Evolutionary conservation across 2,797 vertebrate species (phyloP).

Genomic region (Helostoma temminkii): DNA sequence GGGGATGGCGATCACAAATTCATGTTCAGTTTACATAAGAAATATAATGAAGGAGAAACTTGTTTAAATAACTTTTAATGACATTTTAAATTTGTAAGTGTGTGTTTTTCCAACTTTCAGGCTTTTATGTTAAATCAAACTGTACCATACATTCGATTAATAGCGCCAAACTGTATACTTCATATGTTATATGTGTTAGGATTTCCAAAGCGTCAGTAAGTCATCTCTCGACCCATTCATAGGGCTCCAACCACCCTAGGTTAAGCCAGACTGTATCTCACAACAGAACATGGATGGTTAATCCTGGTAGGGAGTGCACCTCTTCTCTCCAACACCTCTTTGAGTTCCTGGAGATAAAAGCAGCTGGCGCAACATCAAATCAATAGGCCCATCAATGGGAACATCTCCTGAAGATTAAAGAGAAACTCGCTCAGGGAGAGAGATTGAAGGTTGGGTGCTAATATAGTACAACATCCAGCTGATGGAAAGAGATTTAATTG

Average conservation of each 20-base stretch:
- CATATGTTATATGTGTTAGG: not conserved
- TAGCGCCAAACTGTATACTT: not conserved
- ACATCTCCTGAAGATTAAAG: constrained; percentile 88
- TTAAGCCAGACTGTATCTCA: constrained; percentile 6
- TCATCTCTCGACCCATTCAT: not conserved
- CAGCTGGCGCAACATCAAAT: constrained; percentile 83
- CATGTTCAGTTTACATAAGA: not conserved
- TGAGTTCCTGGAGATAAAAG: constrained; percentile 86
- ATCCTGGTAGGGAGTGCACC: constrained; percentile 49
- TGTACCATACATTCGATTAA: not conserved
- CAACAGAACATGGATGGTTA: constrained; percentile 27
- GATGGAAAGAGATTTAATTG: constrained; percentile 80
- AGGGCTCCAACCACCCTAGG: not conserved
- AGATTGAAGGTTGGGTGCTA: constrained; percentile 65
- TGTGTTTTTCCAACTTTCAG: not conserved
- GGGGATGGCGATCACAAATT: too few relatives aligned
- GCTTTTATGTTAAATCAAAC: not conserved
- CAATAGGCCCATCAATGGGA: constrained; percentile 85
- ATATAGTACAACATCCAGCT: constrained; percentile 69
- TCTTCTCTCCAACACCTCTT: constrained; percentile 67
- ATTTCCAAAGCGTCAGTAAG: constrained; percentile 6
- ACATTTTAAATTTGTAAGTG: not conserved
- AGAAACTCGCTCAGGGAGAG: constrained; percentile 64
- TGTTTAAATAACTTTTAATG: not conserved
- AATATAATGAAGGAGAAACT: not conserved